These are phyloP conservation scores for Gobius niger DNA, from an alignment of 2,113 vertebrate species.

Conservation along the genomic window DNA sequence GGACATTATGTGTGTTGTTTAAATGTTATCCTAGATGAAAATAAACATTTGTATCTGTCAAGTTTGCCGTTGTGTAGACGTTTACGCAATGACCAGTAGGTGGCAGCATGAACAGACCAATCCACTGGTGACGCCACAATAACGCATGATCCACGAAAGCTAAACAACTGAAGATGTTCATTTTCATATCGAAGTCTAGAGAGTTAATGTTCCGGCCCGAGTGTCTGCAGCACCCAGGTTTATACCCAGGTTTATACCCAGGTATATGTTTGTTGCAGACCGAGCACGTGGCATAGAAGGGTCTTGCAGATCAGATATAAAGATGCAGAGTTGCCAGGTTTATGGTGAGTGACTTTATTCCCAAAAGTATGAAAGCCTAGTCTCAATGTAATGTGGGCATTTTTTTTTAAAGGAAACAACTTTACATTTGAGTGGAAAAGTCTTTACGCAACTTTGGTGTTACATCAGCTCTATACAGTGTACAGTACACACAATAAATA, in stretches of 20 bases:
- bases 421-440: not conserved
- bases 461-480: not conserved
- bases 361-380: not conserved
- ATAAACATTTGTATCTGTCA: conserved; percentile 74
- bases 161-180: not conserved
- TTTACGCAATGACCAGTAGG: conserved; percentile 31
- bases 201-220: too few relatives aligned
- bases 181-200: too few relatives aligned
- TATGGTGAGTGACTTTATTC: conserved; percentile 14
- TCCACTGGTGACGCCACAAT: too few relatives aligned
- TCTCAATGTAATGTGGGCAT: not conserved
- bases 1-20: conserved; percentile 65
- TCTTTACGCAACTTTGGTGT: not conserved
- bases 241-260: too few relatives aligned
- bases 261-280: too few relatives aligned
- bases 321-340: conserved; percentile 14
- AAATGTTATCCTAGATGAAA: conserved; percentile 68
- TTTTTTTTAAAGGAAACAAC: not conserved
- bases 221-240: too few relatives aligned
- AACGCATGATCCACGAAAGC: not conserved
- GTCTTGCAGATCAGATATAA: conserved; percentile 7
- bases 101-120: conserved; percentile 28
- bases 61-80: conserved; percentile 51
- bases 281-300: too few relatives aligned
- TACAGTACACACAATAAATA: conserved; percentile 8